Conservation (phyloP, 2,888 invertebrate genomes). For the Baccha elongata region DNA sequence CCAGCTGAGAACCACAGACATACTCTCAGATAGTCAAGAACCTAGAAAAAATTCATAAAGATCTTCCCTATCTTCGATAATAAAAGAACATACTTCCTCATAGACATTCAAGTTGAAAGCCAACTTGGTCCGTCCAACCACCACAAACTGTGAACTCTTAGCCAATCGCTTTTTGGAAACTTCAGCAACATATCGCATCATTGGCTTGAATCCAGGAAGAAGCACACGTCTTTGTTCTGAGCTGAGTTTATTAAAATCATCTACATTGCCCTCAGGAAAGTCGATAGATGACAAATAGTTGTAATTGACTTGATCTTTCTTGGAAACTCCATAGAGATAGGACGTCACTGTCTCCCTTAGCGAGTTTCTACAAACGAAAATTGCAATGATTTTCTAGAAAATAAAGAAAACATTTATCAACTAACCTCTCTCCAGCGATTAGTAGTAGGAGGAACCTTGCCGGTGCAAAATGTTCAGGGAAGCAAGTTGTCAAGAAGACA, state of each 20-base stretch:
- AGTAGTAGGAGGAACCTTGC: constrained; percentile 91
- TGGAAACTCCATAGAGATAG: constrained; percentile 87
- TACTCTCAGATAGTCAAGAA: constrained; percentile 89
- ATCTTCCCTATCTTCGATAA: neutral
- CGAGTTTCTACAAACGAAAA: constrained; percentile 77
- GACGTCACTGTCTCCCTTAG: constrained; percentile 80
- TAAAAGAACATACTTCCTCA: constrained; percentile 85
- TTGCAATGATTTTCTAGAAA: neutral
- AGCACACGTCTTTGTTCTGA: constrained; percentile 82
- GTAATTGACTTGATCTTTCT: constrained; percentile 84
- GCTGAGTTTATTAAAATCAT: constrained; percentile 79
- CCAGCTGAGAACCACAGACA: constrained; percentile 88
- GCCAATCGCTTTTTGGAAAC: constrained; percentile 86
- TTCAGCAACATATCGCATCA: constrained; percentile 88
- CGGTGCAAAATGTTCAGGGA: constrained; percentile 91
- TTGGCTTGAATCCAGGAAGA: constrained; percentile 88
- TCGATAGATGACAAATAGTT: constrained; percentile 81
- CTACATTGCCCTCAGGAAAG: constrained; percentile 79
- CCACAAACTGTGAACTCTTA: constrained; percentile 84
- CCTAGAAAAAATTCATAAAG: constrained; percentile 67
- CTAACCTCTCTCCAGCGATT: constrained; percentile 92
- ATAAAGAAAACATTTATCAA: constrained; percentile 54
- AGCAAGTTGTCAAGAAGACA: constrained; percentile 91
- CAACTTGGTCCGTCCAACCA: constrained; percentile 86
- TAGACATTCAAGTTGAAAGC: constrained; percentile 89